Evolutionary conservation across 2,113 vertebrate genomes (phyloP).

Genomic region (Loxodonta africana): DNA sequence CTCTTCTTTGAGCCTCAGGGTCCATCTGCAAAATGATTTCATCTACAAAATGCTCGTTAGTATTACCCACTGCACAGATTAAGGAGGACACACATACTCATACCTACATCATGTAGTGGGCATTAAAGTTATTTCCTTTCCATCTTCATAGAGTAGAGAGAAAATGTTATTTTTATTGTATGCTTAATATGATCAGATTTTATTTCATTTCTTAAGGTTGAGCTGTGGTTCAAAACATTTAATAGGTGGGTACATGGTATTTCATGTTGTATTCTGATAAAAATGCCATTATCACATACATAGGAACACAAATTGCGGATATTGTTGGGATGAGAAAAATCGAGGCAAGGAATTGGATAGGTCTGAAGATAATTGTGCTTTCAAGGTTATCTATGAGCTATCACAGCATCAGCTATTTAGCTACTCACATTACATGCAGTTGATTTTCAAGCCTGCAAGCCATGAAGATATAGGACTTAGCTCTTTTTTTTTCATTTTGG

Average conservation of each 20-base stretch:
- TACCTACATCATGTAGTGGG: not conserved
- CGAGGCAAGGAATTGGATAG: not conserved
- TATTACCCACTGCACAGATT: not conserved
- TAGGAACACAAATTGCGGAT: not conserved
- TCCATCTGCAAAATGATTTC: not conserved
- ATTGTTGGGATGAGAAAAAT: not conserved
- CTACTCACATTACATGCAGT: not conserved
- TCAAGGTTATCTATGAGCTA: not conserved
- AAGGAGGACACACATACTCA: not conserved
- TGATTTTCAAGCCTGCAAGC: constrained; percentile 54
- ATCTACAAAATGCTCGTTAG: not conserved
- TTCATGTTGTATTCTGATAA: not conserved
- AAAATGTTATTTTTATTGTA: not conserved
- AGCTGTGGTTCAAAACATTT: not conserved
- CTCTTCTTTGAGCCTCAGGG: not conserved
- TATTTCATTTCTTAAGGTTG: not conserved
- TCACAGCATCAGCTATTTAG: not conserved
- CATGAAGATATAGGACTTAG: constrained; percentile 60
- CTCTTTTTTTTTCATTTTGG: constrained; percentile 57
- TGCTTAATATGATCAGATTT: not conserved
- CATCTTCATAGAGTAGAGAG: not conserved
- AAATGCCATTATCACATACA: constrained; percentile 9
- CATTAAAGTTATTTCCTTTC: not conserved
- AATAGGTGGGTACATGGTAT: not conserved
- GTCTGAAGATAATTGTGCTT: not conserved